Base-by-base conservation (phyloP, 1,140 invertebrate species). In the Trigoniulus corallinus region DNA sequence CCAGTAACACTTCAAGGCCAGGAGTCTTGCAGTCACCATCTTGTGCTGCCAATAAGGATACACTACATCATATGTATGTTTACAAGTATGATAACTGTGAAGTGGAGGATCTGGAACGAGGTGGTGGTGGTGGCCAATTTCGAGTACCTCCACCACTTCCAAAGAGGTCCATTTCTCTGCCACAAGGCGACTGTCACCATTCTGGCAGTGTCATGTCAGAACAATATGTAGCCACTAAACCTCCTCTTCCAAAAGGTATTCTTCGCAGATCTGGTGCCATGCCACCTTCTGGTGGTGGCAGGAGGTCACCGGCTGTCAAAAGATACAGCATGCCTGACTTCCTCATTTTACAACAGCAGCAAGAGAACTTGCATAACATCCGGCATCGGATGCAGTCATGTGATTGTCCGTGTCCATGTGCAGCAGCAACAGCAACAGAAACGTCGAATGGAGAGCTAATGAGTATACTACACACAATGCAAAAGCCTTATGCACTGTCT, bases 101-200 rank as follows among this genome's bases (percentile, higher is more conserved):
- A n/a, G n/a, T 84, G 68, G 76, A 85, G 0, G 85, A 86, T 65
- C 78, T 81, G 37, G 85, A 20, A 7, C 4, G 86, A 61, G 82
- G 85, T 56, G 84, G 80, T 60, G 77, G 76, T 48, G 78, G 78
- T 58, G 78, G 77, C 12, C 79, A 60, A 41, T 47, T 58, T 44
- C 29, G 58, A 27, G 49, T 41, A 47, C 46, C 53, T 49, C 23
- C 43, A 13, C 68, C 65, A 23, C 63, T 80, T 48, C 74, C 77
- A 2, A 79, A 76, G 64, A 64, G 78, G 53, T 80, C 77, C 3
- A 69, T 79, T 1, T 80, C 77, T 27, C 62, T 81, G 48, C 72
- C 74, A 2, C 62, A 68, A 20, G 74, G 71, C 47, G 70, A 74
- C 56, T n/a, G n/a, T n/a, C n/a, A n/a, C n/a, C n/a, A n/a, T n/a